A percentile compares a stretch with the other conserved stretches of the same genome.
These are phyloP conservation scores for Catamblyrhynchus diadema DNA, from an alignment of 2,797 vertebrate genomes.

Conservation along the genomic window DNA sequence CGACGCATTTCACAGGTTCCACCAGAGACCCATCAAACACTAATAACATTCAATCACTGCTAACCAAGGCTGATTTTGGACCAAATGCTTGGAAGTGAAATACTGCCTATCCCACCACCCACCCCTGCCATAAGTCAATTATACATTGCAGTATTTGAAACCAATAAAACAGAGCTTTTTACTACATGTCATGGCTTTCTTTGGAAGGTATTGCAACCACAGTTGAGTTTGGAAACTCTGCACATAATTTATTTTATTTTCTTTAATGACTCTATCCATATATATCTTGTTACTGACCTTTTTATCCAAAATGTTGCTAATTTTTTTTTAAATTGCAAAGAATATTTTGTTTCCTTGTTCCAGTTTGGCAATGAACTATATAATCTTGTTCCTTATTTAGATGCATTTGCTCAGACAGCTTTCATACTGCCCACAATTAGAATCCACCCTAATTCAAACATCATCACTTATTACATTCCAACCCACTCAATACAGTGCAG, in stretches of 20 bases:
- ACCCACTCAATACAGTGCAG: not conserved
- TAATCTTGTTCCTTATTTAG: conserved; percentile 5
- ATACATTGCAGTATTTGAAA: conserved; percentile 1
- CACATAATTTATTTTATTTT: conserved; percentile 5
- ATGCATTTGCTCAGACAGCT: not conserved
- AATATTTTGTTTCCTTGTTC: conserved; percentile 23
- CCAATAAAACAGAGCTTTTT: conserved; percentile 25
- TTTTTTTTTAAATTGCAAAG: not conserved
- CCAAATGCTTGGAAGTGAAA: conserved; percentile 26
- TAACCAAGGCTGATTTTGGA: conserved; percentile 51
- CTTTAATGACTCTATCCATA: not conserved
- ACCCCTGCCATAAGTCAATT: not conserved
- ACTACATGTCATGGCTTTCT: conserved; percentile 10
- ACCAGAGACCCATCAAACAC: conserved; percentile 41
- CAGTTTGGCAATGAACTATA: not conserved
- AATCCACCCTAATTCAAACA: not conserved
- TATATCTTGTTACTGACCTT: not conserved
- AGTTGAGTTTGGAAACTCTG: conserved; percentile 14
- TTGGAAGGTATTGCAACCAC: conserved; percentile 42
- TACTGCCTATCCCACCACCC: conserved; percentile 1
- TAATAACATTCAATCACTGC: conserved; percentile 51
- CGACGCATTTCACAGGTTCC: not conserved
- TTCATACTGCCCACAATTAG: not conserved
- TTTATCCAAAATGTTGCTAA: not conserved
- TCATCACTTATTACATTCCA: not conserved